These are phyloP conservation scores for Zingel zingel DNA, from an alignment of 2,113 vertebrate species.

Conservation along the genomic window DNA sequence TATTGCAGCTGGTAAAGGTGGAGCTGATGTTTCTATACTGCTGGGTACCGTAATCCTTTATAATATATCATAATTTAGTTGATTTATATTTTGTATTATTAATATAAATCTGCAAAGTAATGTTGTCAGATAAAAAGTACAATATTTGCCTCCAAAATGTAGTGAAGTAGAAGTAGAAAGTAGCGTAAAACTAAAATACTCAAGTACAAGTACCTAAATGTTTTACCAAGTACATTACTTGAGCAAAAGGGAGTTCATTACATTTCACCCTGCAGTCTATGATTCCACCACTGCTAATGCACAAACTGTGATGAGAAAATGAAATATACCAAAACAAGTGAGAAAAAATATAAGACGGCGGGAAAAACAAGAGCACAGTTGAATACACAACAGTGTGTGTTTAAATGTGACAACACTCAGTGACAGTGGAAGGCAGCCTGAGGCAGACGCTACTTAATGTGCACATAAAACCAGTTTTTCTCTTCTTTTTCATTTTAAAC, in stretches of 20 bases:
- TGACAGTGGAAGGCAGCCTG: conserved; percentile 7
- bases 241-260: not conserved
- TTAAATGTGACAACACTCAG: not conserved
- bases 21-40: too few relatives aligned
- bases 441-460: conserved; percentile 12
- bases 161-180: not conserved
- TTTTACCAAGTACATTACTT: not conserved
- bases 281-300: not conserved
- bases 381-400: not conserved
- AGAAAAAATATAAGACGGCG: not conserved
- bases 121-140: not conserved
- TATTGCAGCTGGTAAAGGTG: not conserved
- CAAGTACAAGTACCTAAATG: not conserved
- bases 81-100: not conserved
- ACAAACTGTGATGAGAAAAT: not conserved
- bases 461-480: not conserved
- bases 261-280: too few relatives aligned
- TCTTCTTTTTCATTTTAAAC: not conserved
- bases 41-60: too few relatives aligned
- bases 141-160: not conserved
- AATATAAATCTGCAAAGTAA: not conserved
- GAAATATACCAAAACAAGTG: not conserved
- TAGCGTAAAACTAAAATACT: not conserved
- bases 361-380: not conserved
- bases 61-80: not conserved